Evolutionary conservation across 92 coral and sea anemone genomes (phyloP), one percentile per base, ranked within the genome.

Genomic region (Bergia puertoricense): DNA sequence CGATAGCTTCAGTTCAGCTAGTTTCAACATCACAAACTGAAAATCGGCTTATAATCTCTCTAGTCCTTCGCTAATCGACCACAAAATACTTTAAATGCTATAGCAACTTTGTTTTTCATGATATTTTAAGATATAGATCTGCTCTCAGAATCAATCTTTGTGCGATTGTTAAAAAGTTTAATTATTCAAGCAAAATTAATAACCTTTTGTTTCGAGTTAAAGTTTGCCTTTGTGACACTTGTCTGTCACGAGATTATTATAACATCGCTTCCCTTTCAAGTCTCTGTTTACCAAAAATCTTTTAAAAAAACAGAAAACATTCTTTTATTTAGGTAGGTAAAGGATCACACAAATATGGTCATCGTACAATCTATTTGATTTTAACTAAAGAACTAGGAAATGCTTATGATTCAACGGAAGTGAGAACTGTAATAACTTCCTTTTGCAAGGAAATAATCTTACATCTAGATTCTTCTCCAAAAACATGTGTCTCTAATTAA

Each of bases 401-500:
- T 15, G n/a, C 23, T 20, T 30, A 2, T 48, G 48, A 30, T 71
- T 72, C 68, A 84, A 16, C 75, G 79, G 87, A 84, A 84, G 87
- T 71, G 30, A 46, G 11, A 36, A 37, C 44, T 84, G 79, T 84
- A 84, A 84, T 84, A 84, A 84, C 79, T 71, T 69, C 43, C 79
- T 20, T 46, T 84, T 69, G 59, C 79, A 71, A 36, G 46, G 79
- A 69, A 84, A 46, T 84, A 71, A 84, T 71, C 43, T 37, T 66
- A 80, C 72, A 22, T 54, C 85, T 57, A 80, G 72, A 80, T 48
- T 69, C 14, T 84, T 45, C 77, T 71, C 51, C 42, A 36, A 72
- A 67, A 69, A 84, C 87, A 84, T 46, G 72, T 84, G 87, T 84
- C 67, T 84, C 62, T 54, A 84, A 84, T 84, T 84, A 84, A 69